These are phyloP conservation scores for Gopherus flavomarginatus DNA, from an alignment of 2,113 vertebrate genomes.

Conservation along the genomic window DNA sequence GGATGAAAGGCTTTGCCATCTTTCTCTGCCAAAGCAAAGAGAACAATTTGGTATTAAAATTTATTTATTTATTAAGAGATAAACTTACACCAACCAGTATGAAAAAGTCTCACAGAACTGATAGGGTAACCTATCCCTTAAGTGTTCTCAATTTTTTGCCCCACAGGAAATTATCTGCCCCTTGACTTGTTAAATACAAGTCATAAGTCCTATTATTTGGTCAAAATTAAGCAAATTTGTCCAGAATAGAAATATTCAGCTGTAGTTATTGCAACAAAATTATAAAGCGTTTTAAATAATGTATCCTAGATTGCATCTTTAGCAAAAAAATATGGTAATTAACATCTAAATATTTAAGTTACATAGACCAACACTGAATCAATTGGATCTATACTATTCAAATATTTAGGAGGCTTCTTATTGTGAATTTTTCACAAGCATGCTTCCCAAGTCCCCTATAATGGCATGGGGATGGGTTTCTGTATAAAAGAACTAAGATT, in stretches of 20 bases:
- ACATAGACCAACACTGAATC: constrained; percentile 6
- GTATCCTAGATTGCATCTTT: neutral
- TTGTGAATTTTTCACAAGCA: constrained; percentile 8
- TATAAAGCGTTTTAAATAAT: neutral
- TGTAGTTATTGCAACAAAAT: neutral
- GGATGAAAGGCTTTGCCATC: constrained; percentile 99
- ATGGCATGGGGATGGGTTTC: neutral
- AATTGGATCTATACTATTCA: neutral
- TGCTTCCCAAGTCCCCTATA: constrained; percentile 16
- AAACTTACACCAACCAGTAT: neutral
- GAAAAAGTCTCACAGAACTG: neutral
- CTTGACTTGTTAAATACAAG: neutral
- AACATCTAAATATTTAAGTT: constrained; percentile 17
- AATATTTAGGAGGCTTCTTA: constrained; percentile 21
- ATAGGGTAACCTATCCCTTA: neutral
- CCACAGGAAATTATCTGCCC: neutral
- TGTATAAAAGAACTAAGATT: neutral
- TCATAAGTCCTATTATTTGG: neutral
- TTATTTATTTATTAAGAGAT: neutral
- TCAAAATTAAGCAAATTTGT: neutral
- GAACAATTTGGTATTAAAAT: neutral
- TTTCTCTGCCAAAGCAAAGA: constrained; percentile 84
- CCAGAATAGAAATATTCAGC: neutral
- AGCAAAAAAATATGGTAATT: neutral
- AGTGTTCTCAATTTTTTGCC: neutral